Base-by-base conservation (phyloP, 2,797 vertebrate species). In the Orientallactaga sibirica region DNA sequence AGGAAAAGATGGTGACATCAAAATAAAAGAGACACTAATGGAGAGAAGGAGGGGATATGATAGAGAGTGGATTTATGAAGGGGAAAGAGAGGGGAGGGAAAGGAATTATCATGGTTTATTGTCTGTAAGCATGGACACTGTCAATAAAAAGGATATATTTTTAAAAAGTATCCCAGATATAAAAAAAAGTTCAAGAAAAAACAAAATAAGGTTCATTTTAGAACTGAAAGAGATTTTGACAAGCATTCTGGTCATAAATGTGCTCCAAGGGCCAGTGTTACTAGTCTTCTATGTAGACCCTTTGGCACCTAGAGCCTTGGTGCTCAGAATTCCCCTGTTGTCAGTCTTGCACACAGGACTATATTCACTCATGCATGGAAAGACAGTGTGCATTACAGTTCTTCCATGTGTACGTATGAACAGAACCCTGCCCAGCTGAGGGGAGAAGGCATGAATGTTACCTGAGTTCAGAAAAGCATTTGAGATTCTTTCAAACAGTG, bases 291-390 rank as follows among this genome's bases (percentile, higher is more conserved):
- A 2, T 5, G 24, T 3, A 43, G 70, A 24, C 22, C 22, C 29
- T 2, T 8, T 33, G 41, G 52, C 62, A 29, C 58, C 64, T 24
- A 43, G 41, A 6, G 10, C 68, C 33, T 43, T 48, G 41, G 43
- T 58, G 27, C 25, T 33, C 19, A 48, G 48, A 37, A 48, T 67
- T 4, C 55, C 86, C 43, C 2, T 16, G 48, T 12, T 41, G 43
- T 70, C 4, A 11, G 33, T 27, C 27, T 25, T 52, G 18, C 27
- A 58, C n/a, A 18, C 0, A 62, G 20, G 61, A 62, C 18, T 24
- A 0, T 3, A 58, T 41, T 14, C 3, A 0, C 37, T 0, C 19
- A 22, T 7, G 0, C 3, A 7, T 1, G 19, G 48, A 20, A 68
- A n/a, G 58, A 27, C 15, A 25, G 33, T 16, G 18, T 29, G 18